Conservation (phyloP, 2,113 vertebrate genomes). For the Myiagra hebetior region DNA sequence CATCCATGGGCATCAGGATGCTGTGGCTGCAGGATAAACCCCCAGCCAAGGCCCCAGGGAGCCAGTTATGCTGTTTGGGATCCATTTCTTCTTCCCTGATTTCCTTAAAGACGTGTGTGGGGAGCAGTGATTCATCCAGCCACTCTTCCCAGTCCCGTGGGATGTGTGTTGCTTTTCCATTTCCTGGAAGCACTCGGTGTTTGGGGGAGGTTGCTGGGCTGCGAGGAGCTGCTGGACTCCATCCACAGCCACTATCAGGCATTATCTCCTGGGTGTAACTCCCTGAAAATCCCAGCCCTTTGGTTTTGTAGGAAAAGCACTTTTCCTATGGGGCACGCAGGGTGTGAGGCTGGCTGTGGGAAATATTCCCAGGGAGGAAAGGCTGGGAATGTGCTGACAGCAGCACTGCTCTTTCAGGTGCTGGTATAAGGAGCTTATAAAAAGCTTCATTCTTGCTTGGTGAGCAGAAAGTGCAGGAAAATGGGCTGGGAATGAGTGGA, state of each 20-base stretch:
- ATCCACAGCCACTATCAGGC: background rate
- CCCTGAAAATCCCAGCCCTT: background rate
- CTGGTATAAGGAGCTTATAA: background rate
- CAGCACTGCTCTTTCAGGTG: background rate
- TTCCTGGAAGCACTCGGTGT: background rate
- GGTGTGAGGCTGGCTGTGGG: background rate
- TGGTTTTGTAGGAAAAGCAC: background rate
- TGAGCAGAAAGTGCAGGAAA: background rate
- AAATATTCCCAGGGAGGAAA: background rate
- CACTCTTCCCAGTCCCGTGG: background rate
- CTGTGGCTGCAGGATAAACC: background rate
- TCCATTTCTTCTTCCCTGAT: background rate
- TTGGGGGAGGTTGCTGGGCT: conserved; percentile 13
- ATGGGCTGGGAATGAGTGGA: background rate
- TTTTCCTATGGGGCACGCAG: background rate
- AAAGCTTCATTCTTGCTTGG: background rate
- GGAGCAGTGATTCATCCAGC: background rate
- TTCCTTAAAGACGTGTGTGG: background rate
- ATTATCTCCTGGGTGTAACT: background rate
- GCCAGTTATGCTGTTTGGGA: background rate
- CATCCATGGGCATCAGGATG: background rate
- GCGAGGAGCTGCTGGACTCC: background rate
- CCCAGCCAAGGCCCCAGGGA: background rate
- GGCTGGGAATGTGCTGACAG: background rate
- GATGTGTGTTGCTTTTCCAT: background rate